phyloP scores from a whole-genome alignment of 1,140 invertebrate genomes.

The Ericerus pela region DNA sequence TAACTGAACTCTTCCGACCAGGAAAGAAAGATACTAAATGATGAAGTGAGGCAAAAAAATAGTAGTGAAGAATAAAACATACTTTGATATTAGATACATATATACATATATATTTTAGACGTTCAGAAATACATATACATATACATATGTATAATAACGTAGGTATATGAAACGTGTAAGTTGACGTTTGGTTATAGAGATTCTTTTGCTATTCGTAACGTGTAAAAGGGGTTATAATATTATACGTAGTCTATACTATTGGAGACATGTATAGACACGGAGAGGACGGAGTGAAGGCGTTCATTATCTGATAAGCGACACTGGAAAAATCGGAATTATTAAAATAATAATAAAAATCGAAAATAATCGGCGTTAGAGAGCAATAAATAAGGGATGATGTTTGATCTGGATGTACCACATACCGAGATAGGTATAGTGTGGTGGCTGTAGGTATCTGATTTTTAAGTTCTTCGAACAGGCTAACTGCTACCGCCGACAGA shows the following conservation, averaged over 20 bases:
- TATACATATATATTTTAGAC: no score
- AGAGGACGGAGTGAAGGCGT: background rate
- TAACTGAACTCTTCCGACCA: background rate
- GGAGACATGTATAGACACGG: no score
- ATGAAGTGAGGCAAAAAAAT: background rate
- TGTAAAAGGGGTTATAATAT: no score
- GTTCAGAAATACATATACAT: background rate
- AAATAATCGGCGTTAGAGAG: conserved; percentile 5
- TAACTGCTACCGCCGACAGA: no score
- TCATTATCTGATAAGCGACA: background rate
- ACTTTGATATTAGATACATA: no score
- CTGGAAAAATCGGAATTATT: background rate
- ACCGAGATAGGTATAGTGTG: no score
- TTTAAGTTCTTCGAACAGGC: no score
- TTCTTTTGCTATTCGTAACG: no score
- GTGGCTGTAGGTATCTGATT: no score
- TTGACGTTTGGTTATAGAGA: no score
- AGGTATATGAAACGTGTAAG: background rate
- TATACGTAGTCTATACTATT: no score
- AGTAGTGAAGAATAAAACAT: no score
- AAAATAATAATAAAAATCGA: conserved; percentile 6
- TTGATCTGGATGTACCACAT: conserved; percentile 2
- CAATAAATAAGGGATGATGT: conserved; percentile 5
- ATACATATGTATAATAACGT: background rate
- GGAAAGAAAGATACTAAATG: background rate